Percentiles rank a stretch among this genome's conserved stretches.
Conservation (phyloP, 2,113 vertebrate genomes). For the Hassar affinis region DNA sequence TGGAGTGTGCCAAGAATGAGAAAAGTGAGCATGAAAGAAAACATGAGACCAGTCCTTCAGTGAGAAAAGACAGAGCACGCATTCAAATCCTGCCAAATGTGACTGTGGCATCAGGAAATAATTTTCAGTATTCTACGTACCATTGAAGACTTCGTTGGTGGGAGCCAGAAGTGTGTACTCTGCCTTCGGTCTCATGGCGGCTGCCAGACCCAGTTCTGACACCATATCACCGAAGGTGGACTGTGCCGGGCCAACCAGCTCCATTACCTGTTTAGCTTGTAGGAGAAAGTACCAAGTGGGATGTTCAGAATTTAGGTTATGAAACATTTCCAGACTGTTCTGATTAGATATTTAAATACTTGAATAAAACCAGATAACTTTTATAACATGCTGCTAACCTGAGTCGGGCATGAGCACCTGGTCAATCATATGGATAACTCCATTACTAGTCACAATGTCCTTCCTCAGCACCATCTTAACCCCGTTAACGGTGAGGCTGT, state of each 20-base stretch:
- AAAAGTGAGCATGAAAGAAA: not conserved
- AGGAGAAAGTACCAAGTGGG: constrained; percentile 38
- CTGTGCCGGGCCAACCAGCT: constrained; percentile 83
- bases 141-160: constrained; percentile 83
- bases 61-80: not conserved
- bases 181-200: constrained; percentile 73
- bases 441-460: constrained; percentile 93
- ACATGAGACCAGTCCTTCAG: not conserved
- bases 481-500: constrained; percentile 91
- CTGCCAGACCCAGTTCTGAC: constrained; percentile 81
- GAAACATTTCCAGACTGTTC: not conserved
- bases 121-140: constrained; percentile 68
- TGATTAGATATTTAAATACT: not conserved
- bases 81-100: not conserved
- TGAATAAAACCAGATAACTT: not conserved
- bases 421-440: constrained; percentile 92
- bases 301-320: constrained; percentile 20
- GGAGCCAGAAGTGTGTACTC: constrained; percentile 92
- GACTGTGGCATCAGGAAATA: not conserved
- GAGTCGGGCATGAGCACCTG: constrained; percentile 92
- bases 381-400: constrained; percentile 72
- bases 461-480: constrained; percentile 91
- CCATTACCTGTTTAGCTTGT: constrained; percentile 92
- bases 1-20: constrained; percentile 3
- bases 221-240: constrained; percentile 86